phyloP scores from a whole-genome alignment of 2,797 vertebrate species.

The Rhinatrema bivittatum region DNA sequence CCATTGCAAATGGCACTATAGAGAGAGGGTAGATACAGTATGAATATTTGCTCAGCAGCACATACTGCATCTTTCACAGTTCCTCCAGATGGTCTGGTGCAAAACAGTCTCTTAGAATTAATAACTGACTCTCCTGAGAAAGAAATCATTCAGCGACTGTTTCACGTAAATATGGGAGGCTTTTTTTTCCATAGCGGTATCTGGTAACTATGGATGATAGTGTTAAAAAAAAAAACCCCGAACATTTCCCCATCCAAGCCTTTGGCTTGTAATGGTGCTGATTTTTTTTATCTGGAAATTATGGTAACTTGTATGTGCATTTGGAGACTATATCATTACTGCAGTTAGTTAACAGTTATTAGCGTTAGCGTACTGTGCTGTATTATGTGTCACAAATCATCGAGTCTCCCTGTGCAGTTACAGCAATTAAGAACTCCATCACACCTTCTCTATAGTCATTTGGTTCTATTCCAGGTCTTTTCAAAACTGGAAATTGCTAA shows the following conservation, averaged over 20 bases:
- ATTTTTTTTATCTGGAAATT: conserved; percentile 86
- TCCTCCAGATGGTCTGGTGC: conserved; percentile 62
- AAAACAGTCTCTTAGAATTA: conserved; percentile 66
- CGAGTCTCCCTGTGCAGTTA: conserved; percentile 90
- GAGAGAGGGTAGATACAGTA: conserved; percentile 24
- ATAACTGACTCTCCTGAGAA: conserved; percentile 60
- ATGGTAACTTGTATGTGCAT: conserved; percentile 72
- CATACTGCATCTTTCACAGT: conserved; percentile 43
- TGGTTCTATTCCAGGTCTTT: conserved; percentile 88
- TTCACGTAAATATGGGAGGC: conserved; percentile 41
- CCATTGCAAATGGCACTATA: conserved; percentile 24
- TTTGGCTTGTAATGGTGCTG: conserved; percentile 58
- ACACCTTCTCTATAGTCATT: conserved; percentile 87
- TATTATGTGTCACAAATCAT: conserved; percentile 98
- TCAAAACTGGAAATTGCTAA: conserved; percentile 92
- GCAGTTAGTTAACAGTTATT: conserved; percentile 99
- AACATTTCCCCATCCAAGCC: conserved; percentile 36
- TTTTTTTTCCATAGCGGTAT: conserved; percentile 19
- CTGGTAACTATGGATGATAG: conserved; percentile 25
- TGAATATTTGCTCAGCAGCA: conserved; percentile 44
- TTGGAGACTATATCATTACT: conserved; percentile 82
- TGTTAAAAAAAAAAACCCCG: conserved; percentile 14
- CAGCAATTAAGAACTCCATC: conserved; percentile 94
- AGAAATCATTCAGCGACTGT: conserved; percentile 45
- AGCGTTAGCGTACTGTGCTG: conserved; percentile 82